Conservation (phyloP, 2,797 vertebrate genomes). For the Melanogrammus aeglefinus region DNA sequence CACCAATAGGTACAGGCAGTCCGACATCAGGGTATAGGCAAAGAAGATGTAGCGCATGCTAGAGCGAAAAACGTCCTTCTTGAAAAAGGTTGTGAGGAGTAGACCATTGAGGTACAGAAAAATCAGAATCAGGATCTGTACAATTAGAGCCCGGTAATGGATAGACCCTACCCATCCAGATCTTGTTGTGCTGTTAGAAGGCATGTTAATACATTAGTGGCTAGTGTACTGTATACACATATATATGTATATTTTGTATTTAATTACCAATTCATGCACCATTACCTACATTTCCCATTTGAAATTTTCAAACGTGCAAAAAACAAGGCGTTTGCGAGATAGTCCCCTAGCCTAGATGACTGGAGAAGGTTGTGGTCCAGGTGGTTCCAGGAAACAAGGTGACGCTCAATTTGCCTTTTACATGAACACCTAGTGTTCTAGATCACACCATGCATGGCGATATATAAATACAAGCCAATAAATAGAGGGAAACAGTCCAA, state of each 20-base stretch:
- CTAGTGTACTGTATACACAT: neutral
- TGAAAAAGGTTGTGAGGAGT: slow-evolving; percentile 51
- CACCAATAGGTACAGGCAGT: slow-evolving; percentile 45
- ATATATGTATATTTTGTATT: neutral
- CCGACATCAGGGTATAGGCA: slow-evolving; percentile 48
- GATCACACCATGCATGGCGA: neutral
- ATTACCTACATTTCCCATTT: too few species aligned
- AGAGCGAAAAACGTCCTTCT: slow-evolving; percentile 48
- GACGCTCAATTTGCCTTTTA: slow-evolving; percentile 25
- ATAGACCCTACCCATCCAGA: neutral
- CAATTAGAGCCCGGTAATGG: slow-evolving; percentile 23
- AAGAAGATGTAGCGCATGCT: slow-evolving; percentile 66
- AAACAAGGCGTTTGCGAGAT: neutral
- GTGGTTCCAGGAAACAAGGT: neutral
- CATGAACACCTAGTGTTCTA: slow-evolving; percentile 25
- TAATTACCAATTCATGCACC: neutral
- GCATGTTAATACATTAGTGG: neutral
- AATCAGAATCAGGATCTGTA: slow-evolving; percentile 47
- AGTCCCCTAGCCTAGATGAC: neutral
- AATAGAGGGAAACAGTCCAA: neutral
- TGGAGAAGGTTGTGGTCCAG: neutral
- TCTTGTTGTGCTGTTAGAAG: neutral
- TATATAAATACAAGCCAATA: slow-evolving; percentile 1
- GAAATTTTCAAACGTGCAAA: neutral
- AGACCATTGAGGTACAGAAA: slow-evolving; percentile 59